phyloP scores from a whole-genome alignment of 2,113 vertebrate species.

The Chlorodrepanis virens region DNA sequence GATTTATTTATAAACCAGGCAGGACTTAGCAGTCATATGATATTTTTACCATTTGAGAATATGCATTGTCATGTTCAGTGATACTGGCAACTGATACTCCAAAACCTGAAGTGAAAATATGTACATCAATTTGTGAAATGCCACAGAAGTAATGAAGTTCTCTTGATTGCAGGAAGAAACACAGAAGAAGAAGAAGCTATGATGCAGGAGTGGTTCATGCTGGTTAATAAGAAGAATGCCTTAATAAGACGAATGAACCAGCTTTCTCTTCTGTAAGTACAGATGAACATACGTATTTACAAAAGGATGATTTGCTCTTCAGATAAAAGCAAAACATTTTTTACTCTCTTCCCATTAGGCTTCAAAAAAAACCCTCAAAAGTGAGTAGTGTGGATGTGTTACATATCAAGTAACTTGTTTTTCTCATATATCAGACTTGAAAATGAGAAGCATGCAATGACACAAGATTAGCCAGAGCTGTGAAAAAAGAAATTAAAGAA shows the following conservation, averaged over 20 bases:
- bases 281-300: neutral
- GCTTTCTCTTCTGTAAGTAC: constrained; percentile 94
- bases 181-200: constrained; percentile 97
- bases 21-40: neutral
- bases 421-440: constrained; percentile 3
- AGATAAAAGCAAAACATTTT: neutral
- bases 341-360: neutral
- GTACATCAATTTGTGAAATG: neutral
- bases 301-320: neutral
- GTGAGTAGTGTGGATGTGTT: neutral
- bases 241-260: constrained; percentile 98
- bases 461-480: constrained; percentile 8
- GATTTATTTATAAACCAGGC: neutral
- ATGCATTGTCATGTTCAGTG: neutral
- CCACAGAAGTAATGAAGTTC: neutral
- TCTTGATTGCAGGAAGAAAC: constrained; percentile 86
- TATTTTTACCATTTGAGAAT: neutral
- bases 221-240: constrained; percentile 99
- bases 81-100: neutral
- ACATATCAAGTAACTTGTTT: neutral
- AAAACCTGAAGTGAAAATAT: neutral
- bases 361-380: neutral
- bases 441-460: neutral
- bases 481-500: neutral
- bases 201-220: constrained; percentile 99